A percentile compares a stretch with the other conserved stretches of the same genome.
phyloP scores from a whole-genome alignment of 2,888 invertebrate genomes.

The Lasius platythorax region DNA sequence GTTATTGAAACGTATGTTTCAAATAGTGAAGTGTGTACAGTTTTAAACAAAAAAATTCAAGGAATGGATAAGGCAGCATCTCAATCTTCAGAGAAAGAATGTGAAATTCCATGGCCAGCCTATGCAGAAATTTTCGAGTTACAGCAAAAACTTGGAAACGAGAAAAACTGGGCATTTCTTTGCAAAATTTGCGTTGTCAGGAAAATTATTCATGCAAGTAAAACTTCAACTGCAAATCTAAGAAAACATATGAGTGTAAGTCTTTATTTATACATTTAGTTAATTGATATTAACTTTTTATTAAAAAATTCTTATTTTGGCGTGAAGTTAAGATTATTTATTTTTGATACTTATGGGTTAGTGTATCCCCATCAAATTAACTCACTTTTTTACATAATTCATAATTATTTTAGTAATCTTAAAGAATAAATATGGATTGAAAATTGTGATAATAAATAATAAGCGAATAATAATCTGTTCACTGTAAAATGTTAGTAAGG shows the following conservation, averaged over 20 bases:
- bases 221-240: constrained; percentile 16
- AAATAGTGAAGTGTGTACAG: background rate
- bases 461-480: background rate
- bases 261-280: background rate
- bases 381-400: background rate
- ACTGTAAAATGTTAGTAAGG: background rate
- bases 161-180: background rate
- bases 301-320: background rate
- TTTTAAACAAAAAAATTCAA: background rate
- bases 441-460: background rate
- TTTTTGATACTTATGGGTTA: background rate
- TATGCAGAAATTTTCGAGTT: background rate
- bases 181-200: background rate
- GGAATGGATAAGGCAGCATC: background rate
- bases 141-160: background rate
- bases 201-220: constrained; percentile 13
- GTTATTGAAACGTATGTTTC: too few relatives aligned
- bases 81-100: background rate
- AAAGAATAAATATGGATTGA: background rate
- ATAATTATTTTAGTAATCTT: background rate
- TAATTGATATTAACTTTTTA: background rate
- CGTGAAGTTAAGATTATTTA: background rate
- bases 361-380: background rate
- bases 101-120: background rate
- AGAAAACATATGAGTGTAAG: constrained; percentile 11